A percentile compares a stretch with the other conserved stretches of the same genome.
Evolutionary conservation across 1,140 invertebrate species (phyloP).

Genomic region (Phortica variegata): DNA sequence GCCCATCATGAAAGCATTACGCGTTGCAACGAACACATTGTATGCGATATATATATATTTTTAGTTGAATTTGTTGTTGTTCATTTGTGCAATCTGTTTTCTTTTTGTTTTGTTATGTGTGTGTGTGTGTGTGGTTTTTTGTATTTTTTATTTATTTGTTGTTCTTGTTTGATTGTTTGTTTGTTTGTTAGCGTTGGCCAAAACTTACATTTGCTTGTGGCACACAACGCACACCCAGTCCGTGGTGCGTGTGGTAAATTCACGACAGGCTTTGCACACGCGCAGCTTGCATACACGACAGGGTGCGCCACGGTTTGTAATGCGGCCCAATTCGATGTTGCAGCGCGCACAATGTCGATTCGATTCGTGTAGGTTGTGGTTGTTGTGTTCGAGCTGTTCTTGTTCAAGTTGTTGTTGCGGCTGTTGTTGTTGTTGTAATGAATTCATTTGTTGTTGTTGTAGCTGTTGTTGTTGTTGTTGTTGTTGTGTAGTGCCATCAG

Average conservation of each 20-base stretch:
- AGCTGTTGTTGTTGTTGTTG: slow-evolving; percentile 13
- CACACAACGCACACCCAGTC: slow-evolving; percentile 77
- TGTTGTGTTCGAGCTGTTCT: slow-evolving; percentile 38
- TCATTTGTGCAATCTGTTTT: too few species aligned
- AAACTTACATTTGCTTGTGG: slow-evolving; percentile 74
- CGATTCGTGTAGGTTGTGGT: slow-evolving; percentile 54
- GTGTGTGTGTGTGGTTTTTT: slow-evolving; percentile 21
- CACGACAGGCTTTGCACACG: slow-evolving; percentile 74
- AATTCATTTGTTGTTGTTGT: slow-evolving; percentile 26
- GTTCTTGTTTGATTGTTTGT: slow-evolving; percentile 2
- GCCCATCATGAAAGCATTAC: too few species aligned
- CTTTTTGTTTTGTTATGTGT: not conserved
- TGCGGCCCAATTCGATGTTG: slow-evolving; percentile 68
- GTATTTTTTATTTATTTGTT: not conserved
- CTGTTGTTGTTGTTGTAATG: slow-evolving; percentile 42
- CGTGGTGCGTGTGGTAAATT: slow-evolving; percentile 62
- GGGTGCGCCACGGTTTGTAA: slow-evolving; percentile 73
- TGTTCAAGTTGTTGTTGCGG: slow-evolving; percentile 22
- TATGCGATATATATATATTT: too few species aligned
- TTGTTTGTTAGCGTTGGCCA: too few species aligned
- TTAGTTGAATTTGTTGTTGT: too few species aligned
- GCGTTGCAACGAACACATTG: too few species aligned
- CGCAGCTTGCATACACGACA: slow-evolving; percentile 70
- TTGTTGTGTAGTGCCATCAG: slow-evolving; percentile 19
- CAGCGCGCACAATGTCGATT: slow-evolving; percentile 70